Evolutionary conservation across 2,797 vertebrate genomes (phyloP).

Genomic region (Iguana delicatissima): DNA sequence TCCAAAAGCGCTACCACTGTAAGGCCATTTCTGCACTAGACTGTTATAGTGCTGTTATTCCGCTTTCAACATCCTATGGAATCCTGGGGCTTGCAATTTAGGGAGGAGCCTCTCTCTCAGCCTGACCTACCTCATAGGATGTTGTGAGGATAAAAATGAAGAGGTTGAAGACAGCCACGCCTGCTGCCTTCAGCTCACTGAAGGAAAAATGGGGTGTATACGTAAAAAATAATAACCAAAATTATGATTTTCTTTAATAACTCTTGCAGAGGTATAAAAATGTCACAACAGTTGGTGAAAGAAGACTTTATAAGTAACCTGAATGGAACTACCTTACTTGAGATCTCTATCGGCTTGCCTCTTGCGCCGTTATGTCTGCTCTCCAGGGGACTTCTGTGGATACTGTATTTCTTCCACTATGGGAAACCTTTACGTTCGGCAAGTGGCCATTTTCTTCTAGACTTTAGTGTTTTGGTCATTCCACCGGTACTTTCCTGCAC

Average conservation of each 20-base stretch:
- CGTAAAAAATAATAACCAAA: no score
- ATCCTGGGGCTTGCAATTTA: no score
- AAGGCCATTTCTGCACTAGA: no score
- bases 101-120: no score
- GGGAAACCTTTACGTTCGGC: slow-evolving; percentile 74
- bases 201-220: no score
- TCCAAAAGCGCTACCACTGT: no score
- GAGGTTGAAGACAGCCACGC: no score
- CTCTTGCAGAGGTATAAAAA: slow-evolving; percentile 71
- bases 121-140: no score
- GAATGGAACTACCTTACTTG: slow-evolving; percentile 90
- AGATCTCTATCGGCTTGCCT: slow-evolving; percentile 86
- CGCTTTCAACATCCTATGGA: no score
- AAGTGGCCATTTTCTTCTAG: slow-evolving; percentile 83
- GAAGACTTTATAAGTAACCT: slow-evolving; percentile 93
- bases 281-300: slow-evolving; percentile 88
- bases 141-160: no score
- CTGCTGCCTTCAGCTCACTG: no score
- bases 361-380: slow-evolving; percentile 87
- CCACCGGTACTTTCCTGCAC: slow-evolving; percentile 89
- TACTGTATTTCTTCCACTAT: slow-evolving; percentile 78
- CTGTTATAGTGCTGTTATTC: no score
- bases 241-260: background rate
- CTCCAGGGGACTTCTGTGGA: slow-evolving; percentile 86
- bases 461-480: slow-evolving; percentile 86